phyloP scores from a whole-genome alignment of 1,140 invertebrate genomes.

The Drosophila obscura region DNA sequence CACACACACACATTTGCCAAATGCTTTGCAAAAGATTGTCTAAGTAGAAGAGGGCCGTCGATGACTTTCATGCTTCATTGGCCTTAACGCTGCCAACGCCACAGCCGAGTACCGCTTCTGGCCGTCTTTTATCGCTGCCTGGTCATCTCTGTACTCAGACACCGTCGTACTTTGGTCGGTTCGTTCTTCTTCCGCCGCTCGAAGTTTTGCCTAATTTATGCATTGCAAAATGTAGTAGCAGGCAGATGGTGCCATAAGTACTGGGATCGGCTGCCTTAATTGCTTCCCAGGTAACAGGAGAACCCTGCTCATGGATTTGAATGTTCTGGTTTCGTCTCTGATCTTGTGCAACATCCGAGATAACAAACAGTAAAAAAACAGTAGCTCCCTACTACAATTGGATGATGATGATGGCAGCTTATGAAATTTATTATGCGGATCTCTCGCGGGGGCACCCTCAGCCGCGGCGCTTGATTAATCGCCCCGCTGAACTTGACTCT shows the following conservation, averaged over 20 bases:
- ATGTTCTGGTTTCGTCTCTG: conserved; percentile 26
- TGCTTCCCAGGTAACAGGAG: conserved; percentile 36
- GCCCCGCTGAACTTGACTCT: conserved; percentile 62
- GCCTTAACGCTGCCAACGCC: conserved; percentile 27
- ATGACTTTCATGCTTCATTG: conserved; percentile 76
- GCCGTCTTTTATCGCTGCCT: conserved; percentile 55
- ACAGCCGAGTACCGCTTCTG: conserved; percentile 26
- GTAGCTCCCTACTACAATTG: conserved; percentile 29
- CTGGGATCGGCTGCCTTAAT: conserved; percentile 36
- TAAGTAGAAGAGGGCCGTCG: conserved; percentile 38
- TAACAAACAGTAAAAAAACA: conserved; percentile 1
- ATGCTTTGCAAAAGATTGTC: conserved; percentile 33
- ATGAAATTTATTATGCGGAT: conserved; percentile 36
- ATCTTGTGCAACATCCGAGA: too few species aligned
- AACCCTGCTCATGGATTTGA: conserved; percentile 13
- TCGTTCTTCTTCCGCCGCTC: conserved; percentile 55
- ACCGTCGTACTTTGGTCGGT: conserved; percentile 70
- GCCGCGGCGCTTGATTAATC: conserved; percentile 54
- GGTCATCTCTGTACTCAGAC: conserved; percentile 47
- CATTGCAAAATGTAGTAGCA: conserved; percentile 57
- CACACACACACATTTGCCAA: conserved; percentile 46
- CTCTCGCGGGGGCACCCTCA: not conserved
- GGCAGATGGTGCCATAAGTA: conserved; percentile 10
- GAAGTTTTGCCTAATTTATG: conserved; percentile 61
- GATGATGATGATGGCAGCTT: conserved; percentile 34